Percentiles rank a stretch among this genome's conserved stretches.
phyloP scores from a whole-genome alignment of 2,113 vertebrate species.

The Notiomystis cincta region DNA sequence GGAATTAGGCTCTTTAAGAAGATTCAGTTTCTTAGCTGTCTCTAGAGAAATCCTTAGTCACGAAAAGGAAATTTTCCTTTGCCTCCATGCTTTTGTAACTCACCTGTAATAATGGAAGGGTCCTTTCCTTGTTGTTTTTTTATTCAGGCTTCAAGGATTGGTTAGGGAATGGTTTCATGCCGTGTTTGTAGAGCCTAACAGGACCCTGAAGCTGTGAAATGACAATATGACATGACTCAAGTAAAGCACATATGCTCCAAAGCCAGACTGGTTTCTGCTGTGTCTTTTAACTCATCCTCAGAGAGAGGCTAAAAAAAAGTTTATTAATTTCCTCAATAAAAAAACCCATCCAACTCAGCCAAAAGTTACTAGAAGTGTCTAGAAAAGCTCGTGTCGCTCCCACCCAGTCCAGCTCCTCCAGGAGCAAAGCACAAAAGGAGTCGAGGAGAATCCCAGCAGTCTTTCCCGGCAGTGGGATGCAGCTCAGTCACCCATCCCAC shows the following conservation, averaged over 20 bases:
- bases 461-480: neutral
- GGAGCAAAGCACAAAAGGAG: neutral
- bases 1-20: neutral
- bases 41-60: neutral
- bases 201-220: neutral
- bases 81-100: neutral
- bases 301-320: neutral
- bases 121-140: neutral
- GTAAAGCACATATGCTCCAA: neutral
- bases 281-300: neutral
- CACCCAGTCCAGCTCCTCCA: neutral
- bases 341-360: neutral
- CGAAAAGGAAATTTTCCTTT: neutral
- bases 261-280: neutral
- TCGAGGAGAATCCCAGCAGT: rapidly evolving
- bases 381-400: neutral
- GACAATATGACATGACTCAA: neutral
- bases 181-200: neutral
- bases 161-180: neutral
- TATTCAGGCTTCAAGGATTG: neutral
- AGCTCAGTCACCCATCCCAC: neutral
- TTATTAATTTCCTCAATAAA: neutral
- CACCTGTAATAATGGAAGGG: neutral
- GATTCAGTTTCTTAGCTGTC: neutral
- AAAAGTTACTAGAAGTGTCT: neutral